Base-by-base conservation (phyloP, 2,113 vertebrate species). In the Vombatus ursinus region DNA sequence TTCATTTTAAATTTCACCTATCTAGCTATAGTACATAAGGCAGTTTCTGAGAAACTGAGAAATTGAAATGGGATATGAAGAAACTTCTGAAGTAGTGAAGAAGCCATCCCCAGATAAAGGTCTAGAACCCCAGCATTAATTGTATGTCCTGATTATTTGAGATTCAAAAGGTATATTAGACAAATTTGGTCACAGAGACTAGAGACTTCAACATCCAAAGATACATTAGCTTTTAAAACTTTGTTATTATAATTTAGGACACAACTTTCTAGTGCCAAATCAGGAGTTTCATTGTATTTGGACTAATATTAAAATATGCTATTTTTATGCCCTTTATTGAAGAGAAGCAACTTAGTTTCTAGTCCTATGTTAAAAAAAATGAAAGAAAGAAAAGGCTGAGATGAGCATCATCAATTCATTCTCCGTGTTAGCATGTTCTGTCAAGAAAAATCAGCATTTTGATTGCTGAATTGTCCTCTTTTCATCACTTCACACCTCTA, bases 361-460 rank as follows among this genome's bases (percentile, higher is more conserved):
- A 51, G 0, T 92, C 89, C 6, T 26, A 0, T 51, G 91, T 92
- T 84, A 37, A 61, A 68, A 68, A 68, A 68, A 68, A 54, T 3
- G 25, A 68, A 84, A 52, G 90, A 91, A 53, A 14, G 0, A 95
- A 92, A 94, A 95, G 14, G 53, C 48, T 37, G 84, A 77, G 51
- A 68, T 95, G 31, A 94, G 25, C 93, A 44, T 93, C 53, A 92
- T 96, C n/a, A 44, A 5, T 57, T 44, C 2, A 53, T 49, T 84
- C 37, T 84, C 14, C 77, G 11, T 89, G 94, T 97, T 77, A 96
- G 91, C 96, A 89, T 94, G 93, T 95, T 94, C 90, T 57, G 95
- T 93, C 90, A 96, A 50, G 94, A 96, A 92, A 95, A 96, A 94
- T 96, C 94, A 97, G 96, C 91, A 92, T 77, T 96, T 95, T 95